phyloP scores from a whole-genome alignment of 2,888 invertebrate genomes.

The Formica aserva region DNA sequence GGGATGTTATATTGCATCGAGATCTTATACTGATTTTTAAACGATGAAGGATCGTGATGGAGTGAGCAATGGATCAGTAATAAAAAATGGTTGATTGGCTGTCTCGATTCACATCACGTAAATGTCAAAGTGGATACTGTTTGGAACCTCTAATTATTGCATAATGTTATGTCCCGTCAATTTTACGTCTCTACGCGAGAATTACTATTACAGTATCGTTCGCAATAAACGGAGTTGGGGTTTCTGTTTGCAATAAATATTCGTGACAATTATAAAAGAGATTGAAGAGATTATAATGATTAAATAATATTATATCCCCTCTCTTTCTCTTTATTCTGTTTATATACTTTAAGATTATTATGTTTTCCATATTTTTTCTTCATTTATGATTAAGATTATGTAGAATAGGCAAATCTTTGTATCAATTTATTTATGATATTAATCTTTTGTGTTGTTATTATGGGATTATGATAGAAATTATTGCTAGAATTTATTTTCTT shows the following conservation, averaged over 20 bases:
- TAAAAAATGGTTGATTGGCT: background rate
- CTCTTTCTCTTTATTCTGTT: background rate
- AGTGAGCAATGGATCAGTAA: background rate
- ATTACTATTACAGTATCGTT: background rate
- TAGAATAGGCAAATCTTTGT: background rate
- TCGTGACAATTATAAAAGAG: background rate
- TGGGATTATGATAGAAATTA: background rate
- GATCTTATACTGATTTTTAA: background rate
- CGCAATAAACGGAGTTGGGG: background rate
- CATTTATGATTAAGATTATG: background rate
- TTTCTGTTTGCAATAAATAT: constrained; percentile 15
- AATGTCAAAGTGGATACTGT: background rate
- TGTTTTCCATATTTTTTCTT: background rate
- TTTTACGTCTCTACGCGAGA: background rate
- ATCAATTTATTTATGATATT: background rate
- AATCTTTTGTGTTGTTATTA: background rate
- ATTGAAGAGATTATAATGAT: background rate
- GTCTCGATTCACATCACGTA: background rate
- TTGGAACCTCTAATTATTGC: background rate
- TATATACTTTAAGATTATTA: background rate
- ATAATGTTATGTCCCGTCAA: background rate
- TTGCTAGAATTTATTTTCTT: background rate
- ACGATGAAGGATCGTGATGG: background rate
- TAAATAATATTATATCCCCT: background rate
- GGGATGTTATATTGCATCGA: background rate